phyloP scores from a whole-genome alignment of 2,888 invertebrate species.

The Limnephilus rhombicus region DNA sequence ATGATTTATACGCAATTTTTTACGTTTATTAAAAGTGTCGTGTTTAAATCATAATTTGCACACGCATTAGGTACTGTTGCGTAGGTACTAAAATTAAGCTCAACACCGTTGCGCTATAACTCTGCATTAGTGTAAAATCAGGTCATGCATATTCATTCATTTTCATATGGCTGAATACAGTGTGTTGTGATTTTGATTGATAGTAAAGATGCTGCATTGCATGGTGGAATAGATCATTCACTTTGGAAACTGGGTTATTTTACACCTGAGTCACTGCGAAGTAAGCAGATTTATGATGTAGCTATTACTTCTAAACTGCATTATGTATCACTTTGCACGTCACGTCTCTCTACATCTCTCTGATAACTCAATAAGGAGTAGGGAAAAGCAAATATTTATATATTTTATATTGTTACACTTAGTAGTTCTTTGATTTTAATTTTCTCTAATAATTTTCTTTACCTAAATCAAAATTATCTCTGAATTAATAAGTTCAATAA shows the following conservation, averaged over 20 bases:
- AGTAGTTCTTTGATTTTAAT: too few species aligned
- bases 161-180: neutral
- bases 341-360: neutral
- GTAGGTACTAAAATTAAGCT: neutral
- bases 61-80: neutral
- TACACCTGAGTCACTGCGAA: neutral
- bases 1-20: neutral
- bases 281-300: neutral
- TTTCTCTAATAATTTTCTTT: too few species aligned
- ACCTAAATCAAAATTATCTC: too few species aligned
- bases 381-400: neutral
- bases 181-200: neutral
- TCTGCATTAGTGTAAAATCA: neutral
- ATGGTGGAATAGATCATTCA: neutral
- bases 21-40: neutral
- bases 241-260: neutral
- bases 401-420: neutral
- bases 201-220: neutral
- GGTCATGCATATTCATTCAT: neutral
- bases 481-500: too few species aligned
- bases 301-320: neutral
- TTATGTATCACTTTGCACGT: neutral
- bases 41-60: neutral
- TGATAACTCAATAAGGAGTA: neutral
- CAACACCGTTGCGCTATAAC: neutral